A percentile compares a stretch with the other conserved stretches of the same genome.
Evolutionary conservation across 2,888 invertebrate species (phyloP).

Genomic region (Bursaphelenchus okinawaensis): DNA sequence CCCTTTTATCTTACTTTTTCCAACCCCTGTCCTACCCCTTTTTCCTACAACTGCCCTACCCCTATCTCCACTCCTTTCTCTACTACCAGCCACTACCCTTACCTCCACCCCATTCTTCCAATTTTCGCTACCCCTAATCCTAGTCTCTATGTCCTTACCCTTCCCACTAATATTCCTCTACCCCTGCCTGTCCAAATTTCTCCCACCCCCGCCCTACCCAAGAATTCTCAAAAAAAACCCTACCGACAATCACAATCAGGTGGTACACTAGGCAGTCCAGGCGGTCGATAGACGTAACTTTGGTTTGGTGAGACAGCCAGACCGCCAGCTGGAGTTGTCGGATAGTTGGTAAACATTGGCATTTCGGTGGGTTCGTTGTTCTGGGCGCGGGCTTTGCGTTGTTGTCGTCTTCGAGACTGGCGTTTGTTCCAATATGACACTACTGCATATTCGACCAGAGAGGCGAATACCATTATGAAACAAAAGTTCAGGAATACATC

Average conservation of each 20-base stretch:
- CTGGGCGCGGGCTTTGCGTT: conserved; percentile 6
- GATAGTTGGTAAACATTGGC: conserved; percentile 31
- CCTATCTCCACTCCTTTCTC: no score
- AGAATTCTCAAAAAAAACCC: neutral
- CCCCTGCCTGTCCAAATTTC: no score
- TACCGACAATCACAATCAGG: conserved; percentile 15
- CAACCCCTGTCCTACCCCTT: no score
- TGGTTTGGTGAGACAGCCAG: conserved; percentile 18
- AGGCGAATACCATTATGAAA: conserved; percentile 55
- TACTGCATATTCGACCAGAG: conserved; percentile 85
- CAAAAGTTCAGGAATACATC: conserved; percentile 57
- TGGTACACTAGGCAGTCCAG: conserved; percentile 11
- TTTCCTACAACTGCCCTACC: no score
- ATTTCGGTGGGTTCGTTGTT: conserved; percentile 13
- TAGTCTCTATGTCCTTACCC: no score
- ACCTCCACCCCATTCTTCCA: no score
- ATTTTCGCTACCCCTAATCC: no score
- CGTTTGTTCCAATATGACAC: conserved; percentile 71
- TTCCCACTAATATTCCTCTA: no score
- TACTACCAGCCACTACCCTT: no score
- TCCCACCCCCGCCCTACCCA: no score
- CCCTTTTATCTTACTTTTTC: no score
- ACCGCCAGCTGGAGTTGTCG: conserved; percentile 29
- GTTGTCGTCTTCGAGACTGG: conserved; percentile 11
- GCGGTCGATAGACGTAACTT: conserved; percentile 11